A percentile compares a stretch with the other conserved stretches of the same genome.
phyloP scores from a whole-genome alignment of 2,888 invertebrate genomes.

The Euphydryas editha region DNA sequence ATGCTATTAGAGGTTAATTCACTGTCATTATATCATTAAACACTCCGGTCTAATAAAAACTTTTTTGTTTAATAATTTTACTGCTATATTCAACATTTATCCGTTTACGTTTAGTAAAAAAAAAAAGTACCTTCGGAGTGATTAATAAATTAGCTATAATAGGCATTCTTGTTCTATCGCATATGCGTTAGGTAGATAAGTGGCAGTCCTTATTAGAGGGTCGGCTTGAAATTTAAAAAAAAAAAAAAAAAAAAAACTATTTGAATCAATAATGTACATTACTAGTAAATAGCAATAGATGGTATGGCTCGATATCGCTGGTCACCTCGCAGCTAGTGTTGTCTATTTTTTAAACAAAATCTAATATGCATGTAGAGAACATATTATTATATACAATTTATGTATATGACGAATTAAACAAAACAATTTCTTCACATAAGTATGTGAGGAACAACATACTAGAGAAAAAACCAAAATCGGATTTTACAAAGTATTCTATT shows the following conservation, averaged over 20 bases:
- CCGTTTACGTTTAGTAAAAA: background rate
- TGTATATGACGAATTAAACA: background rate
- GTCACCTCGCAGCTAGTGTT: background rate
- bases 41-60: background rate
- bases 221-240: constrained; percentile 22
- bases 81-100: constrained; percentile 7
- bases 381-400: too few species aligned
- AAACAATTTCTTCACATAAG: too few species aligned
- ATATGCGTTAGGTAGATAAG: constrained; percentile 21
- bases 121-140: constrained; percentile 15
- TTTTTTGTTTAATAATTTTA: constrained; percentile 9
- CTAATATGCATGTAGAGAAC: too few species aligned
- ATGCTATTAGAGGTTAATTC: background rate
- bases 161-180: constrained; percentile 13
- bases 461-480: background rate
- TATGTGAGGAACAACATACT: background rate
- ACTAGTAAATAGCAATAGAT: constrained; percentile 39
- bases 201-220: constrained; percentile 23
- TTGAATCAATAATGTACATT: constrained; percentile 43
- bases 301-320: constrained; percentile 33
- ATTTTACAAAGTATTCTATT: too few species aligned
- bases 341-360: background rate
- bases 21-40: background rate
- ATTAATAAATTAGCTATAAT: constrained; percentile 28
- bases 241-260: constrained; percentile 36